phyloP scores from a whole-genome alignment of 1,140 invertebrate species.

The Macrobrachium nipponense region DNA sequence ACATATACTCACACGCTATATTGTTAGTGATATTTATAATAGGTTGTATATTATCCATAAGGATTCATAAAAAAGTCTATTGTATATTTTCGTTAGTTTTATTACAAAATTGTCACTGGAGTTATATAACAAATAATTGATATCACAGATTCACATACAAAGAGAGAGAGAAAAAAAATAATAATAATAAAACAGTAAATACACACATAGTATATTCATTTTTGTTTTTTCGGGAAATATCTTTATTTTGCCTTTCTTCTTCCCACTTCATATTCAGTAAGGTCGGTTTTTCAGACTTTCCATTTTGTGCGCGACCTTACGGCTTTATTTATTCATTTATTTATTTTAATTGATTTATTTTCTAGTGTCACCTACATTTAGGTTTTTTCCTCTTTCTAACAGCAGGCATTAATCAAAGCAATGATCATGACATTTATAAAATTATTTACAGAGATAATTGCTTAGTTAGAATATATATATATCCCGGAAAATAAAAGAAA shows the following conservation, averaged over 20 bases:
- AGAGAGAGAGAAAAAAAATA: slow-evolving; percentile 37
- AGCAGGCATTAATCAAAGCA: slow-evolving; percentile 29
- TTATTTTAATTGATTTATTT: not conserved
- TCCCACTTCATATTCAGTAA: not conserved
- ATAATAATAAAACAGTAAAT: slow-evolving; percentile 23
- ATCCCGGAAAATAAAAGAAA: slow-evolving; percentile 7
- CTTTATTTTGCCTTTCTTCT: slow-evolving; percentile 25
- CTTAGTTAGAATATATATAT: not conserved
- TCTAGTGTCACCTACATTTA: slow-evolving; percentile 1
- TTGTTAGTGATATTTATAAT: not conserved
- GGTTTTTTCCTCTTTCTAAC: slow-evolving; percentile 12
- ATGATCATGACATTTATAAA: slow-evolving; percentile 26
- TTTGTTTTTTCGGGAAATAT: not conserved
- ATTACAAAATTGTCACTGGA: slow-evolving; percentile 58
- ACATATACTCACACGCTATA: too few species aligned
- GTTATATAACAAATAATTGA: slow-evolving; percentile 59
- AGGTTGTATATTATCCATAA: not conserved
- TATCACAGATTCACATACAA: slow-evolving; percentile 61
- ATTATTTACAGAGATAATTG: slow-evolving; percentile 25
- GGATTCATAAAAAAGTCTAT: not conserved
- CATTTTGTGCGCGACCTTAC: too few species aligned
- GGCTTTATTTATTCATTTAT: too few species aligned
- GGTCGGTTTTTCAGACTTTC: too few species aligned
- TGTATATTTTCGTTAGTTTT: slow-evolving; percentile 52
- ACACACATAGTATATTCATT: not conserved